Base-by-base conservation (phyloP, 2,113 vertebrate species). In the Hippocampus abdominalis region DNA sequence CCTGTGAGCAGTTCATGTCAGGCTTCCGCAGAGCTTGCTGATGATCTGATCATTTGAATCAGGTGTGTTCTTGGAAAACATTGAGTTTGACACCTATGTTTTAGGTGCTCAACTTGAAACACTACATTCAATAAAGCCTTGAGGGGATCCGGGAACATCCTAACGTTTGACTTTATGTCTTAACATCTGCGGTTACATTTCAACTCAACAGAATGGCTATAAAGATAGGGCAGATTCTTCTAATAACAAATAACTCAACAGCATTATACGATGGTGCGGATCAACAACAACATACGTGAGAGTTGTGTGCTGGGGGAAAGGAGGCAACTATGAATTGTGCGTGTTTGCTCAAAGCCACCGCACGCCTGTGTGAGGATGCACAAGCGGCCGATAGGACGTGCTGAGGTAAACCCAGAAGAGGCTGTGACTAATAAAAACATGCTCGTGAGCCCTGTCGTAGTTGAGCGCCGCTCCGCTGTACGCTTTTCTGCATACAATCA, bases 381-480 rank as follows among this genome's bases (percentile, higher is more conserved):
- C 72, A 84, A 81, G 81, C 81, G 80, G 73, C 54, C 71, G 46
- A 32, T 8, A 69, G 78, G 70, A 86, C 75, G 78, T 78, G 80
- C 74, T 81, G 87, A 89, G 86, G 82, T 85, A 88, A 88, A 87
- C 81, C 79, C 66, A 83, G 74, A 62, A 76, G 59, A 78, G 77
- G 71, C 53, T 75, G 81, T 62, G 57, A 77, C 67, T 39, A 29
- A 13, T 8, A 13, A 61, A 48, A 71, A 70, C 18, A 40, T 20
- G 8, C 20, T 40, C 2, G 20, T 12, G 15, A 53, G 65, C 48
- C 27, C 27, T 10, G 46, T 18, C 10, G 42, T 18, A 23, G 18
- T 12, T n/a, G 63, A 23, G n/a, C n/a, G 8, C 64, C 32, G 42
- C 32, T 76, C 54, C 71, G 29, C 71, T 73, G 67, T 20, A 4